Conservation (phyloP, 2,113 vertebrate species). For the Colaptes auratus region DNA sequence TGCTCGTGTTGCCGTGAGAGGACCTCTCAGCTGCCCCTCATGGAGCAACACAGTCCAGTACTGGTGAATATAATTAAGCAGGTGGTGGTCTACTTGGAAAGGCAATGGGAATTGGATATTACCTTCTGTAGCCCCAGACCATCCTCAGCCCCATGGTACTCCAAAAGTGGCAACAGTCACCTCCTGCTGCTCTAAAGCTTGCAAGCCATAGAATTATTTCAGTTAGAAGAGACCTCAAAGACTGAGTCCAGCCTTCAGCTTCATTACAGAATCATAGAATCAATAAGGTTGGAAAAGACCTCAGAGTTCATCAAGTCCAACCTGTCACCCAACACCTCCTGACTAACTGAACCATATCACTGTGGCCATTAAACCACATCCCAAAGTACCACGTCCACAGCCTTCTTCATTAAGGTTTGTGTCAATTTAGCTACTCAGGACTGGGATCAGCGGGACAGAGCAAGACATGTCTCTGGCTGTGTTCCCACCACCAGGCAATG, state of each 20-base stretch:
- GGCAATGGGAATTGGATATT: neutral
- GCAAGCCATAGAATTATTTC: neutral
- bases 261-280: too few species aligned
- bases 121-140: neutral
- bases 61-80: neutral
- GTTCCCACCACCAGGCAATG: neutral
- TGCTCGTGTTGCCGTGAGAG: neutral
- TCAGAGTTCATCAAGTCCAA: too few species aligned
- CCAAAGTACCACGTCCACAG: too few species aligned
- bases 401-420: neutral
- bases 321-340: too few species aligned
- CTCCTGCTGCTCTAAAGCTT: neutral
- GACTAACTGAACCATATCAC: too few species aligned
- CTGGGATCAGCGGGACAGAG: neutral
- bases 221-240: too few species aligned
- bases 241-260: too few species aligned
- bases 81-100: neutral
- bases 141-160: neutral
- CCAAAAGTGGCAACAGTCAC: neutral
- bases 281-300: too few species aligned
- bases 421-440: neutral
- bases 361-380: too few species aligned
- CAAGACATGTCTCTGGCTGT: neutral
- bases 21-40: neutral
- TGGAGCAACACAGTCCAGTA: neutral